These are phyloP conservation scores for Laticauda colubrina DNA, from an alignment of 2,113 vertebrate genomes.

Conservation along the genomic window DNA sequence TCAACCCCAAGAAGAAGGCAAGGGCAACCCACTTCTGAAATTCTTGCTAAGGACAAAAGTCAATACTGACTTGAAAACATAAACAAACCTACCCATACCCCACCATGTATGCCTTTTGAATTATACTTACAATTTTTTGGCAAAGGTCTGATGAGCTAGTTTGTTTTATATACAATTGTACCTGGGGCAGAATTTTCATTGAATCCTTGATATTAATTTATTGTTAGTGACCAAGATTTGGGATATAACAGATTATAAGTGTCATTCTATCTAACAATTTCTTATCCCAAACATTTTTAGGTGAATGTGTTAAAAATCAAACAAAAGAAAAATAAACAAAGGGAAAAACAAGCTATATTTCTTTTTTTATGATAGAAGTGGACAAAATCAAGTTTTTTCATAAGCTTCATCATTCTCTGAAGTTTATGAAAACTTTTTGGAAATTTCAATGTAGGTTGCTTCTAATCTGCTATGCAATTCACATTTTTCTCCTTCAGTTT, in stretches of 20 bases:
- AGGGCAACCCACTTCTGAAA: background rate
- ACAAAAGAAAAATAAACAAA: background rate
- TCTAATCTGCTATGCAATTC: constrained; percentile 14
- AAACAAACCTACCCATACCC: background rate
- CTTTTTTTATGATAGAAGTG: constrained; percentile 12
- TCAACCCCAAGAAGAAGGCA: background rate
- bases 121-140: background rate
- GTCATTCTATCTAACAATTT: background rate
- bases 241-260: background rate
- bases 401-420: background rate
- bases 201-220: background rate
- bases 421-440: constrained; percentile 39
- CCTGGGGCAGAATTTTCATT: background rate
- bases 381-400: background rate
- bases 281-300: background rate
- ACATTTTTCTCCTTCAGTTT: constrained; percentile 3
- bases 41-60: background rate
- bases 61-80: background rate
- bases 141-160: background rate
- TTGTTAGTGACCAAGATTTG: background rate
- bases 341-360: constrained; percentile 60
- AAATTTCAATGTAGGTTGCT: constrained; percentile 25
- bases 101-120: background rate
- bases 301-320: background rate
- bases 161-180: background rate